Percentiles rank a stretch among this genome's conserved stretches.
Evolutionary conservation across 2,888 invertebrate species (phyloP).

Genomic region (Microdon myrmicae): DNA sequence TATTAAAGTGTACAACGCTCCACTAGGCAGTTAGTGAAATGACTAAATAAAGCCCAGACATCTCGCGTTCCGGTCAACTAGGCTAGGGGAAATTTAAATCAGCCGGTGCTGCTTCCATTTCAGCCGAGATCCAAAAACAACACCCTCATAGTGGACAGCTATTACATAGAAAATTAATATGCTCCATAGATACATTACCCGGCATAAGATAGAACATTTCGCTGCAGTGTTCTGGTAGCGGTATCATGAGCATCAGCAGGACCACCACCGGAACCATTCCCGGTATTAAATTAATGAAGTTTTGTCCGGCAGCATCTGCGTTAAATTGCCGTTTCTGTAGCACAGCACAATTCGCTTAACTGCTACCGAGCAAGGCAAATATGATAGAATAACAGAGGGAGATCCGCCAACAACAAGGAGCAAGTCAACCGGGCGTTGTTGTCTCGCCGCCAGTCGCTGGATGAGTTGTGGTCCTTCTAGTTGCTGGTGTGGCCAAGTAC

Average conservation of each 20-base stretch:
- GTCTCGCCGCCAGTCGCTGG: conserved; percentile 1
- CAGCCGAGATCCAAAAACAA: conserved; percentile 1
- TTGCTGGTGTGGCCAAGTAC: conserved; percentile 3
- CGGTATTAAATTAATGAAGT: conserved; percentile 53
- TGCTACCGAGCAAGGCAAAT: conserved; percentile 1
- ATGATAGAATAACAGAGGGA: conserved; percentile 18
- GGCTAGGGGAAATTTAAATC: conserved; percentile 21
- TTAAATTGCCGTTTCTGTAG: conserved; percentile 43
- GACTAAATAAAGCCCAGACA: no score
- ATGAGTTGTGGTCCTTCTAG: conserved; percentile 30
- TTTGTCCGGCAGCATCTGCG: conserved; percentile 52
- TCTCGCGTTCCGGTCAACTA: no score
- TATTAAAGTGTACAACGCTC: no score
- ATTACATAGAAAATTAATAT: conserved; percentile 46
- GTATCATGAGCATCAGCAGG: conserved; percentile 5
- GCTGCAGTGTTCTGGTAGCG: conserved; percentile 10
- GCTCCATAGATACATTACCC: conserved; percentile 33
- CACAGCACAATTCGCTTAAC: conserved; percentile 6
- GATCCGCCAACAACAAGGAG: conserved; percentile 9
- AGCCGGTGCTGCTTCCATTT: conserved; percentile 4
- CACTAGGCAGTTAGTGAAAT: no score
- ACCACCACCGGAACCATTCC: conserved; percentile 39
- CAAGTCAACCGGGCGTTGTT: conserved; percentile 24
- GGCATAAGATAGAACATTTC: conserved; percentile 30
- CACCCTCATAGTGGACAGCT: conserved; percentile 9